Base-by-base conservation (phyloP, 64 coral and sea anemone species). In the Orbicella faveolata region DNA sequence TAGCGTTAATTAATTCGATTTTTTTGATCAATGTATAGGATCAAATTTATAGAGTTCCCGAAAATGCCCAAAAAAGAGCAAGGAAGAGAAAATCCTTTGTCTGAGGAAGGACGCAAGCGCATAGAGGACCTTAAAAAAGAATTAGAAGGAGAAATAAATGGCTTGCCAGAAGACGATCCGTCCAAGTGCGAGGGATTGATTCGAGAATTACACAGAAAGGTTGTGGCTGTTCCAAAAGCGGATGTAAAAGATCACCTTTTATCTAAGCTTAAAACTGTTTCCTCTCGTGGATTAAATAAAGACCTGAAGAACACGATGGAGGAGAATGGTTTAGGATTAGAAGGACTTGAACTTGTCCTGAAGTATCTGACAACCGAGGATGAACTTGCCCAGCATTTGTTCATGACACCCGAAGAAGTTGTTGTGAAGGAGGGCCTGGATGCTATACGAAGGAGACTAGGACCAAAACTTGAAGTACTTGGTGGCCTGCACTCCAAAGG, bases 391-490 rank as follows among this genome's bases (percentile, higher is more conserved):
- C 51, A 76, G 52, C 75, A 83, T 36, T 37, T 93, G 21, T 37
- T 41, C 51, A 16, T 39, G 12, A 76, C 54, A 34, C n/a, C 86
- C 2, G 14, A 75, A 1, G 86, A 93, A 41, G 76, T 21, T 23
- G 23, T 89, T 6, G 34, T 26, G 9, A 13, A 89, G 18, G 52
- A 88, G 0, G 87, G 83, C 36, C 51, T 93, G 41, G 61, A 68
- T 34, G 30, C 67, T 7, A 35, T 93, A 1, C 76, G 59, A 74
- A 83, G 78, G 54, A 63, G 78, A 76, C 39, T 93, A 19, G 86
- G 86, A 76, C 92, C 78, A 52, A 73, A 77, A 14, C 86, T 93
- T 1, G 92, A 93, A 83, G 86, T 93, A 2, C 69, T 89, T 83
- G 92, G 92, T 76, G 86, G 69, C 14, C 68, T 93, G 63, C 44